phyloP scores from a whole-genome alignment of 2,797 vertebrate genomes.

The Lindbergichthys nudifrons region DNA sequence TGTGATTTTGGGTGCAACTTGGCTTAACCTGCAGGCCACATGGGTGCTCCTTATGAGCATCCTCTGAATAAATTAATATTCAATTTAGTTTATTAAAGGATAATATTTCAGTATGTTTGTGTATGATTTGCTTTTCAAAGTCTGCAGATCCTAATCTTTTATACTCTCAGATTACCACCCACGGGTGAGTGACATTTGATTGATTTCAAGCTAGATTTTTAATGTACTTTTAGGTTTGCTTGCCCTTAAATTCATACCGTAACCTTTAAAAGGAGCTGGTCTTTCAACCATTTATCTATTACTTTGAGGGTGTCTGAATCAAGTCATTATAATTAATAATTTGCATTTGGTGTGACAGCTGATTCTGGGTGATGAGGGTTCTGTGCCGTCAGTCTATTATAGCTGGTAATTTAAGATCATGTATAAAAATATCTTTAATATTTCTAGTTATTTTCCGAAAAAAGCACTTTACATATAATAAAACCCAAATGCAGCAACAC shows the following conservation, averaged over 20 bases:
- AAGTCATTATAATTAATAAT: no score
- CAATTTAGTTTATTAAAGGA: background rate
- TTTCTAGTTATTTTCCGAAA: no score
- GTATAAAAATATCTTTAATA: no score
- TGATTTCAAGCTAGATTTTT: background rate
- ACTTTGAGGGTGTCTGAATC: background rate
- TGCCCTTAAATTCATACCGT: background rate
- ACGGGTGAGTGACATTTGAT: background rate
- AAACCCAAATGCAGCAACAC: no score
- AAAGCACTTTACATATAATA: no score
- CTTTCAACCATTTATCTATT: background rate
- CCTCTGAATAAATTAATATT: background rate
- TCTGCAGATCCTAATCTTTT: background rate
- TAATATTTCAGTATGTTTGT: background rate
- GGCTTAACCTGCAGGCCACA: background rate
- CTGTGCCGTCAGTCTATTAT: background rate
- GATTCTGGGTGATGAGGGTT: background rate
- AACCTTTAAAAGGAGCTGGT: background rate
- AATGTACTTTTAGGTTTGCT: background rate
- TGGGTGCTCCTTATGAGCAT: background rate
- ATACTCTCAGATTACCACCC: background rate
- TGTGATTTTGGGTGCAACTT: background rate
- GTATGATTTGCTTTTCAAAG: background rate
- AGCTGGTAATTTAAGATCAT: background rate
- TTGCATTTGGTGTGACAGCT: background rate